Conservation (phyloP, 2,888 invertebrate species). For the Drosophila falleni region DNA sequence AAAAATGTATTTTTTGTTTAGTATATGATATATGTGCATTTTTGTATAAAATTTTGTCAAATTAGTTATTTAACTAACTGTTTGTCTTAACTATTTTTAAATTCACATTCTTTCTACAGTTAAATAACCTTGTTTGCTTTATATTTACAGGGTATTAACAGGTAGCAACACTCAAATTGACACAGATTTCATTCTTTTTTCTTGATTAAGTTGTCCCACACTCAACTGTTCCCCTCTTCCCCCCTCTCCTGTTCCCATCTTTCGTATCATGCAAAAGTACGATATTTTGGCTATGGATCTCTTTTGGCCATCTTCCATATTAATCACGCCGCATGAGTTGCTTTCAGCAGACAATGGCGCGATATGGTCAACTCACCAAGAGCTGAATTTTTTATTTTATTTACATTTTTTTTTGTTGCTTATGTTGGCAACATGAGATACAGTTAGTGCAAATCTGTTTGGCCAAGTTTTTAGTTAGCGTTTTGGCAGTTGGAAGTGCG, state of each 20-base stretch:
- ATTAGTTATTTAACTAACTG: too few relatives aligned
- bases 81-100: too few relatives aligned
- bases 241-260: conserved; percentile 2
- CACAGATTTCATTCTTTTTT: conserved; percentile 9
- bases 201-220: conserved; percentile 73
- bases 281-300: conserved; percentile 36
- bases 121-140: too few relatives aligned
- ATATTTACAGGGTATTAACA: conserved; percentile 2
- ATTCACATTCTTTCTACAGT: too few relatives aligned
- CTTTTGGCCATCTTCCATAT: conserved; percentile 80
- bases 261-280: conserved; percentile 39
- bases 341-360: conserved; percentile 78
- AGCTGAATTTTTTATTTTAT: neutral
- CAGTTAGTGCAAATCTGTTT: conserved; percentile 41
- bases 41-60: too few relatives aligned
- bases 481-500: conserved; percentile 44
- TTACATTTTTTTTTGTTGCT: conserved; percentile 17
- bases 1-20: too few relatives aligned
- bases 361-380: conserved; percentile 46
- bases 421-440: conserved; percentile 35
- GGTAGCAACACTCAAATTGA: neutral
- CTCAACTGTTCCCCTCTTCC: neutral
- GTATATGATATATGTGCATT: too few relatives aligned
- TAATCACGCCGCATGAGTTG: conserved; percentile 77
- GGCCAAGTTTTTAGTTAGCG: conserved; percentile 68